Conservation (phyloP, 2,113 vertebrate genomes). For the Lipotes vexillifer region DNA sequence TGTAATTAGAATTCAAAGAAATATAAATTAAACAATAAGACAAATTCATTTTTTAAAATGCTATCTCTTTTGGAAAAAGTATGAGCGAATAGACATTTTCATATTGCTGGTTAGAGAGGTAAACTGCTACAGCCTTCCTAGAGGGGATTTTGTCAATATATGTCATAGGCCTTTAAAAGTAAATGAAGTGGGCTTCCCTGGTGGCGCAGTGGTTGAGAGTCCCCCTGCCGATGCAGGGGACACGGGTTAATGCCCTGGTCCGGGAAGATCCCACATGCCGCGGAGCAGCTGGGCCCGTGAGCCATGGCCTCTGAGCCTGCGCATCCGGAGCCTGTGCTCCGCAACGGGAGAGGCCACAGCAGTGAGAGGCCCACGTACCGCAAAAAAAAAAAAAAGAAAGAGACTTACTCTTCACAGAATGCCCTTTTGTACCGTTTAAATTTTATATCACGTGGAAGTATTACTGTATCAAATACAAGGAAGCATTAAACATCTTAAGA, state of each 20-base stretch:
- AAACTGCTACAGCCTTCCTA: background rate
- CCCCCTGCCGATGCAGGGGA: too few species aligned
- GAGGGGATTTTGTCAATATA: background rate
- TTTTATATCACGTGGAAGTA: background rate
- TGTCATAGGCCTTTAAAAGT: background rate
- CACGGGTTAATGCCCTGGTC: too few species aligned
- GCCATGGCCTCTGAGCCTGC: too few species aligned
- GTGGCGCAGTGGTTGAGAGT: too few species aligned
- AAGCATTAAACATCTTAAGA: conserved; percentile 12
- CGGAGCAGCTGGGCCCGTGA: too few species aligned
- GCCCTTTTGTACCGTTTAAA: background rate
- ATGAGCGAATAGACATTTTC: background rate
- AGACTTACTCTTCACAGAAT: background rate
- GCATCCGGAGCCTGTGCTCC: too few species aligned
- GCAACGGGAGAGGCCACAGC: too few species aligned
- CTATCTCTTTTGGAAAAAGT: background rate
- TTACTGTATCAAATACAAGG: background rate
- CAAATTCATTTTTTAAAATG: background rate
- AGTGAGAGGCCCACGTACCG: too few species aligned
- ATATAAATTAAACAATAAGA: background rate
- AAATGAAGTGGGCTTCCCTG: background rate
- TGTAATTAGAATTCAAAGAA: conserved; percentile 5
- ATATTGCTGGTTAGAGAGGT: background rate
- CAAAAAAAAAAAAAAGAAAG: background rate
- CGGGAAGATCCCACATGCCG: too few species aligned